Conservation (phyloP, 2,797 vertebrate species). For the Novumbra hubbsi region DNA sequence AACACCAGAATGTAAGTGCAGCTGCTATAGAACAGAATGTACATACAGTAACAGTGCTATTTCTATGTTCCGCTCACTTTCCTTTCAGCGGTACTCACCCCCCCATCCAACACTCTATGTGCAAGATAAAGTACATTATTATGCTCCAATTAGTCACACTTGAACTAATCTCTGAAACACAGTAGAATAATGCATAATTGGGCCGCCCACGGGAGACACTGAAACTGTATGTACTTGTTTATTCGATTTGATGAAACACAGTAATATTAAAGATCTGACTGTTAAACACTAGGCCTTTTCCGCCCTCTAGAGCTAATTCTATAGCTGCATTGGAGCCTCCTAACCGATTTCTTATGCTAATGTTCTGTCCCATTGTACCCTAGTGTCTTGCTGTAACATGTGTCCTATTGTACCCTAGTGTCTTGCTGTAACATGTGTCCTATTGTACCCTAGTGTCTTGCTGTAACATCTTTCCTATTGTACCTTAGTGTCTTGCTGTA, state of each 20-base stretch:
- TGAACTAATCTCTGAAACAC: no score
- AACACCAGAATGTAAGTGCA: slow-evolving; percentile 47
- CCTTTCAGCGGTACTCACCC: neutral
- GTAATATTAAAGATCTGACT: neutral
- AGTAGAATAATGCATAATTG: no score
- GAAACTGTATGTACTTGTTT: neutral
- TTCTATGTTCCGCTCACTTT: slow-evolving; percentile 36
- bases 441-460: no score
- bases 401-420: no score
- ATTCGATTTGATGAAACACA: neutral
- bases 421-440: no score
- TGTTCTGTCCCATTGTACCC: neutral
- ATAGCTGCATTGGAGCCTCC: slow-evolving; percentile 8
- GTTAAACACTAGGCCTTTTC: neutral
- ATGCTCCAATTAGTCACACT: neutral
- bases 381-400: no score
- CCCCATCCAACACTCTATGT: neutral
- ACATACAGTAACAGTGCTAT: slow-evolving; percentile 55
- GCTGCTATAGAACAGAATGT: slow-evolving; percentile 38
- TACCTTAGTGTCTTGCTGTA: no score
- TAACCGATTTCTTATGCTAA: slow-evolving; percentile 4
- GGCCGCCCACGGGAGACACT: neutral
- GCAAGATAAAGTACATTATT: neutral
- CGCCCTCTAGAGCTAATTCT: neutral
- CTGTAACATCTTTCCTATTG: no score